Conservation (phyloP, 2,113 vertebrate genomes). For the Ranitomeya variabilis region DNA sequence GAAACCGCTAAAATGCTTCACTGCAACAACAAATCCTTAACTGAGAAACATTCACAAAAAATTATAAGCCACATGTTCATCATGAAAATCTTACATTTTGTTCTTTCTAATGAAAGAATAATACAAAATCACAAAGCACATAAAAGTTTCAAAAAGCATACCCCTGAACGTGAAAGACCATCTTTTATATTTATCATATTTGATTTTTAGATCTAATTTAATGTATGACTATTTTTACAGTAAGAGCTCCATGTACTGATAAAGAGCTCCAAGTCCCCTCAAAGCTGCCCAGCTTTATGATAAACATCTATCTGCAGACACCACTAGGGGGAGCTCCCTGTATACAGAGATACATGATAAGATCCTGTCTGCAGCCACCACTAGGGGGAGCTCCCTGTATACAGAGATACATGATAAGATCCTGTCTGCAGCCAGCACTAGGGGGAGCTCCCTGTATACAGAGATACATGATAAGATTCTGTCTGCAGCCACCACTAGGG, state of each 20-base stretch:
- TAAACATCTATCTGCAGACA: neutral
- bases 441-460: no score
- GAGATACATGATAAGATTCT: no score
- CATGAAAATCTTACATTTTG: neutral
- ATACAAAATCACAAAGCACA: slow-evolving; percentile 9
- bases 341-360: no score
- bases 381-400: no score
- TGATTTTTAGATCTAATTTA: neutral
- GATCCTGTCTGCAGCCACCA: no score
- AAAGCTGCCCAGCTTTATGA: neutral
- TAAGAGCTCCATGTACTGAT: neutral
- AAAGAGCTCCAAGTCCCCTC: neutral
- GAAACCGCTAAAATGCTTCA: neutral
- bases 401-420: no score
- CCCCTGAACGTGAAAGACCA: neutral
- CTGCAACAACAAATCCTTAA: neutral
- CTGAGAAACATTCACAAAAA: slow-evolving; percentile 16
- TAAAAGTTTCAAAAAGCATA: neutral
- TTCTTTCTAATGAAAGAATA: slow-evolving; percentile 35
- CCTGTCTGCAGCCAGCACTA: no score
- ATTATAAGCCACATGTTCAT: slow-evolving; percentile 2
- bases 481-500: no score
- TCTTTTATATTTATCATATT: neutral
- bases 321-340: no score
- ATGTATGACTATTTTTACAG: neutral